Evolutionary conservation across 2,888 invertebrate genomes (phyloP).

Genomic region (Plemyria rubiginata): DNA sequence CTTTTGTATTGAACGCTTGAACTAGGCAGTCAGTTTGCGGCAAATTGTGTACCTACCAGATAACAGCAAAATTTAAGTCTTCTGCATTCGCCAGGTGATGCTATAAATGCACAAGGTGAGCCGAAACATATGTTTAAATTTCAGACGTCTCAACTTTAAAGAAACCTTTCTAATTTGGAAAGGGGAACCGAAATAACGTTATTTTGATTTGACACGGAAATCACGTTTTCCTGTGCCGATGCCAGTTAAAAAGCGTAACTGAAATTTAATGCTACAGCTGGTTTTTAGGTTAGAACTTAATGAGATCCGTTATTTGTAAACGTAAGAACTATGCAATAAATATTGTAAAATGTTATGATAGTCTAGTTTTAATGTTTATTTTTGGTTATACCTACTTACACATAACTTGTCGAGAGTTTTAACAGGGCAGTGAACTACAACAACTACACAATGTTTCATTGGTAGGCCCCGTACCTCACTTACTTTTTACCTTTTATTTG

Average conservation of each 20-base stretch:
- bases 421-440: too few species aligned
- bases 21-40: too few species aligned
- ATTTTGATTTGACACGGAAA: conserved; percentile 26
- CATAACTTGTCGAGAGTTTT: too few species aligned
- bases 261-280: conserved; percentile 31
- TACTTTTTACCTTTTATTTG: too few species aligned
- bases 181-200: conserved; percentile 12
- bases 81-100: not conserved
- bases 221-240: conserved; percentile 14
- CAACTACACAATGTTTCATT: too few species aligned
- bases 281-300: conserved; percentile 26
- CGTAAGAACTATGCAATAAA: conserved; percentile 8
- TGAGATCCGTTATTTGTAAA: conserved; percentile 13
- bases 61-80: not conserved
- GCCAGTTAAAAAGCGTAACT: conserved; percentile 30
- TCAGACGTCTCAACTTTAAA: conserved; percentile 8
- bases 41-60: too few species aligned
- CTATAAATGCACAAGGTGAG: not conserved
- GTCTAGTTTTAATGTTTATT: not conserved
- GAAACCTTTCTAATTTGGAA: conserved; percentile 14
- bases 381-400: not conserved
- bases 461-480: too few species aligned
- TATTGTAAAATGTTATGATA: not conserved
- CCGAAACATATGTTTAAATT: not conserved
- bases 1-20: too few species aligned